Conservation (phyloP, 2,113 vertebrate genomes). For the Crotalus helleri region DNA sequence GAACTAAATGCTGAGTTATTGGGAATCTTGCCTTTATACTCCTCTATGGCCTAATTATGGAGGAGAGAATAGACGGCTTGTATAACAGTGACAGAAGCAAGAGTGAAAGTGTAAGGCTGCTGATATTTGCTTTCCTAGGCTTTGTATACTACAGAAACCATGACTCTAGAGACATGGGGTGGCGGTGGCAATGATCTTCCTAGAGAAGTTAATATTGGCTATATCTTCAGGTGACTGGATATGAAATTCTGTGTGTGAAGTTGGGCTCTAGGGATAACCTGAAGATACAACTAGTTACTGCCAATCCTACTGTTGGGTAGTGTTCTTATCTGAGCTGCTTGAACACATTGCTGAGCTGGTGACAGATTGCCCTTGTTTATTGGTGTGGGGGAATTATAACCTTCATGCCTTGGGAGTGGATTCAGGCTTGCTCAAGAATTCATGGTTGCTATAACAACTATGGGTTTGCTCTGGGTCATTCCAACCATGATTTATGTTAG, state of each 20-base stretch:
- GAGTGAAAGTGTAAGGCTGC: background rate
- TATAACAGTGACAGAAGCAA: background rate
- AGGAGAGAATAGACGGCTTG: background rate
- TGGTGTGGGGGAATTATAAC: background rate
- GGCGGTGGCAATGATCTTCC: background rate
- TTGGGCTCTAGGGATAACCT: background rate
- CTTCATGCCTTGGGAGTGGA: background rate
- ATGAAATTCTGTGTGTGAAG: background rate
- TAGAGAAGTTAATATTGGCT: background rate
- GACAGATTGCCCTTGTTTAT: background rate
- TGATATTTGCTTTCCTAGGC: background rate
- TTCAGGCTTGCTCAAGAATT: background rate
- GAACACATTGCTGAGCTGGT: background rate
- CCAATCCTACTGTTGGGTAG: background rate
- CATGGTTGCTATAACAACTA: background rate
- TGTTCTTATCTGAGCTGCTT: background rate
- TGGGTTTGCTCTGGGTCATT: background rate
- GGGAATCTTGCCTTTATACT: background rate
- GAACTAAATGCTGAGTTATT: background rate
- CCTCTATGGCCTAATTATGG: background rate
- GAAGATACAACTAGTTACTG: background rate
- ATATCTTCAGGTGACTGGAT: background rate
- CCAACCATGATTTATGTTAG: background rate
- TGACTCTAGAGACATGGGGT: background rate
- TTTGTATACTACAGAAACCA: background rate